Evolutionary conservation across 2,797 vertebrate genomes (phyloP).

Genomic region (Atherinosoma microstoma): DNA sequence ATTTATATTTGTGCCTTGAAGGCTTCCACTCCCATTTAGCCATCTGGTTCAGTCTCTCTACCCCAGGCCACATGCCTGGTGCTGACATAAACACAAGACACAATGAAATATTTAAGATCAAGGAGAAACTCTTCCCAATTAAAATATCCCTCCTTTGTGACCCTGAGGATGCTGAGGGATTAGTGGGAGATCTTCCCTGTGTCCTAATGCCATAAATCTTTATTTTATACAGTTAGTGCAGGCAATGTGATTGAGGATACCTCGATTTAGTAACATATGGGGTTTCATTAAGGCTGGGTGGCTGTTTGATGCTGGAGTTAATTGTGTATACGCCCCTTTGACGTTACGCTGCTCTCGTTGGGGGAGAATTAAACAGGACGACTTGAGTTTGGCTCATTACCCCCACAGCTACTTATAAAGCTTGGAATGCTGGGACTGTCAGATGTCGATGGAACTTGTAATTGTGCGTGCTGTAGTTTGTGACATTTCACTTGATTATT

Average conservation of each 20-base stretch:
- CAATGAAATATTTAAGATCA: slow-evolving; percentile 75
- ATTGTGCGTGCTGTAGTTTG: neutral
- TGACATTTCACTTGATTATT: neutral
- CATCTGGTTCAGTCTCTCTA: slow-evolving; percentile 43
- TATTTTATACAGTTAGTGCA: slow-evolving; percentile 15
- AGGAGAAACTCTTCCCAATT: slow-evolving; percentile 67
- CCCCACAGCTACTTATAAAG: neutral
- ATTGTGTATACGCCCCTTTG: slow-evolving; percentile 28
- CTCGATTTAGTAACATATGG: slow-evolving; percentile 26
- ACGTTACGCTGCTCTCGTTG: slow-evolving; percentile 32
- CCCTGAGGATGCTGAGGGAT: slow-evolving; percentile 63
- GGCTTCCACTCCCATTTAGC: slow-evolving; percentile 46
- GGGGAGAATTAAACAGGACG: slow-evolving; percentile 31
- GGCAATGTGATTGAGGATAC: slow-evolving; percentile 1
- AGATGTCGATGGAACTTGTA: neutral
- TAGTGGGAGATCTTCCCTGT: slow-evolving; percentile 40
- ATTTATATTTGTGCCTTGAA: slow-evolving; percentile 52
- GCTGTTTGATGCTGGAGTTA: slow-evolving; percentile 32
- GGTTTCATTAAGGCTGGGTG: slow-evolving; percentile 14
- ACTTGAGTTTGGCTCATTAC: slow-evolving; percentile 37
- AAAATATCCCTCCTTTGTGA: slow-evolving; percentile 54
- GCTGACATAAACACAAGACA: slow-evolving; percentile 59
- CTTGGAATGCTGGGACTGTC: neutral
- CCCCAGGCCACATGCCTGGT: slow-evolving; percentile 54
- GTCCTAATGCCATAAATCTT: slow-evolving; percentile 20